phyloP scores from a whole-genome alignment of 1,140 invertebrate species.

The Tenebrio molitor region DNA sequence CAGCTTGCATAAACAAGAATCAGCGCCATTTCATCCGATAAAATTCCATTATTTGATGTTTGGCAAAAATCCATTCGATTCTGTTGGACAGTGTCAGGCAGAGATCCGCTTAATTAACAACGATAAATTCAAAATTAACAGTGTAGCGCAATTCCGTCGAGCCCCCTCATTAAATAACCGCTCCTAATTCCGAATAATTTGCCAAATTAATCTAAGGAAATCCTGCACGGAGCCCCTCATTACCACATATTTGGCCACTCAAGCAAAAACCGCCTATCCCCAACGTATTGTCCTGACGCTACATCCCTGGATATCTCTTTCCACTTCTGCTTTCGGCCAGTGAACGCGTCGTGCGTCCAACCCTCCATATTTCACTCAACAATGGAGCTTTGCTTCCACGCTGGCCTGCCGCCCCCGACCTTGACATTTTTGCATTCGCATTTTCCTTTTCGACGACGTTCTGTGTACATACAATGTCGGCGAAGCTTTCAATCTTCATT shows the following conservation, averaged over 20 bases:
- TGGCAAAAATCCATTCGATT: too few relatives aligned
- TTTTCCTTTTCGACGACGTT: too few relatives aligned
- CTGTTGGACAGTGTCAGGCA: too few relatives aligned
- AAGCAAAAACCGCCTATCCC: constrained; percentile 33
- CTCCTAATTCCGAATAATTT: constrained; percentile 36
- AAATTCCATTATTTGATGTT: too few relatives aligned
- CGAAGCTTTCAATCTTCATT: too few relatives aligned
- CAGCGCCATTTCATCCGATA: too few relatives aligned
- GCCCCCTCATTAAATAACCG: constrained; percentile 36
- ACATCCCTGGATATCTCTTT: constrained; percentile 20
- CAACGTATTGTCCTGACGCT: constrained; percentile 16
- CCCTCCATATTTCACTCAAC: constrained; percentile 29
- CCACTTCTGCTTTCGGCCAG: not conserved
- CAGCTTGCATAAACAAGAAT: too few relatives aligned
- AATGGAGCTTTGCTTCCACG: constrained; percentile 6
- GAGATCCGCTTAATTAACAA: constrained; percentile 22
- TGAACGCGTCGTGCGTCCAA: not conserved
- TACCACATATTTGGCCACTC: constrained; percentile 39
- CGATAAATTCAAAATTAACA: constrained; percentile 24
- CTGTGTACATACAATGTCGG: too few relatives aligned
- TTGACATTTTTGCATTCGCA: not conserved
- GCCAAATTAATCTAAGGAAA: constrained; percentile 34
- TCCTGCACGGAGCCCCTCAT: constrained; percentile 26
- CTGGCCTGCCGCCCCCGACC: not conserved
- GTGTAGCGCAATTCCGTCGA: constrained; percentile 11